Evolutionary conservation across 2,888 invertebrate species (phyloP).

Genomic region (Bhutanitis thaidina): DNA sequence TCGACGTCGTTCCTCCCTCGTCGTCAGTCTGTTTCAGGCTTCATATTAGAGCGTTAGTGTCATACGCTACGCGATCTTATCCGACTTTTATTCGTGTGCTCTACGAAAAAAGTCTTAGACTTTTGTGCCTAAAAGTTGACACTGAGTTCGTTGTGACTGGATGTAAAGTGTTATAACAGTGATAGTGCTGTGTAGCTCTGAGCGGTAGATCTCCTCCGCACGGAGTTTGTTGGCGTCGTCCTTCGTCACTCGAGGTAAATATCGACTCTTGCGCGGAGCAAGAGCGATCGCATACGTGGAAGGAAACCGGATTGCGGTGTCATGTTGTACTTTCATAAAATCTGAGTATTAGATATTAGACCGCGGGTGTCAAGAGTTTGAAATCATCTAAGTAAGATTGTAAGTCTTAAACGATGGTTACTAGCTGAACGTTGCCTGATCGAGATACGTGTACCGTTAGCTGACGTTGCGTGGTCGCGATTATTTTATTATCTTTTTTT

Average conservation of each 20-base stretch:
- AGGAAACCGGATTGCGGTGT: slow-evolving; percentile 62
- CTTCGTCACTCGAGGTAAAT: slow-evolving; percentile 71
- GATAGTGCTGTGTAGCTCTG: slow-evolving; percentile 63
- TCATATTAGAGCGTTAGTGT: slow-evolving; percentile 40
- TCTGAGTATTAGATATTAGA: slow-evolving; percentile 39
- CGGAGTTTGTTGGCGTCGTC: slow-evolving; percentile 60
- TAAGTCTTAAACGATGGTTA: slow-evolving; percentile 32
- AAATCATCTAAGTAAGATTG: slow-evolving; percentile 42
- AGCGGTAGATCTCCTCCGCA: slow-evolving; percentile 53
- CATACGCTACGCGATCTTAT: slow-evolving; percentile 36
- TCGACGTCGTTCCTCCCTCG: not conserved
- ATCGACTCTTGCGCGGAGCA: slow-evolving; percentile 56
- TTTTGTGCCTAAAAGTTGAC: slow-evolving; percentile 39
- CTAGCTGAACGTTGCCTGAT: slow-evolving; percentile 47
- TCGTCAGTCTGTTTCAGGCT: slow-evolving; percentile 55
- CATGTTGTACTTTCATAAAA: slow-evolving; percentile 45
- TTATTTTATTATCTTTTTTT: slow-evolving; percentile 14
- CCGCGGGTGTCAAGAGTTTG: slow-evolving; percentile 30
- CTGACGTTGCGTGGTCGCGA: slow-evolving; percentile 44
- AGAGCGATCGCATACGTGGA: slow-evolving; percentile 65
- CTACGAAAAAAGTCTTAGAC: slow-evolving; percentile 46
- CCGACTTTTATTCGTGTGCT: slow-evolving; percentile 68
- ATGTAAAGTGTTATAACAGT: slow-evolving; percentile 55
- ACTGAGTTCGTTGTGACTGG: slow-evolving; percentile 41
- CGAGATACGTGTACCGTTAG: slow-evolving; percentile 59